Base-by-base conservation (phyloP, 2,797 vertebrate genomes). In the Molothrus ater region DNA sequence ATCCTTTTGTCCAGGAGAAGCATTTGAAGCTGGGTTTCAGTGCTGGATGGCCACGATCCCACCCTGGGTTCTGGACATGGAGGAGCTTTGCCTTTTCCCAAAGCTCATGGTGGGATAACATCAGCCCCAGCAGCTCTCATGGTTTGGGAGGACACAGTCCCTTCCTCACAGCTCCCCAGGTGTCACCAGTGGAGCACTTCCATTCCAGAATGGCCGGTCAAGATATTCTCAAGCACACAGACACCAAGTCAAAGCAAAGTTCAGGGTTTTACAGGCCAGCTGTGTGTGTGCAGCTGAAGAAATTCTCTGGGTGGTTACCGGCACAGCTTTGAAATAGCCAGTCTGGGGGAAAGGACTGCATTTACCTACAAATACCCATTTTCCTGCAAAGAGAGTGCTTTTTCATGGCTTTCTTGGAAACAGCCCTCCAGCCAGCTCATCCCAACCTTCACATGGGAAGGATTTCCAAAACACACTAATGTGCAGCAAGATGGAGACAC, bases 191-290 rank as follows among this genome's bases (percentile, higher is more conserved):
- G 3, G 3, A 80, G 63, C 64, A 24, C 42, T 74, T 80, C 88
- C 71, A 90, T n/a, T 73, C 73, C 8, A 1, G 66, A 93, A 75
- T 3, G 59, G 50, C 91, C 86, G 78, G 82, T 79, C 89, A 85
- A 66, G 74, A 70, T 57, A 74, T 36, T 93, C 68, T 80, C 72
- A 59, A 91, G 79, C 56, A 86, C 76, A 82, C 1, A 80, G 64
- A 60, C 56, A 88, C 32, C 81, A 73, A 88, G 71, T 73, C 90
- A 96, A 96, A 92, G 80, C 83, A 78, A 93, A 93, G 76, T 57
- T 88, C 78, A 88, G 19, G 31, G 32, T 9, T 87, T 95, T 71
- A 73, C 71, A 68, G 92, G 34, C 6, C 64, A 21, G 42, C 22
- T 31, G 24, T n/a, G 63, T 51, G 10, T 2, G 6, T 66, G 36